Percentiles rank a stretch among this genome's conserved stretches.
These are phyloP conservation scores for Neelides folsomi DNA, from an alignment of 2,888 invertebrate species.

Conservation along the genomic window DNA sequence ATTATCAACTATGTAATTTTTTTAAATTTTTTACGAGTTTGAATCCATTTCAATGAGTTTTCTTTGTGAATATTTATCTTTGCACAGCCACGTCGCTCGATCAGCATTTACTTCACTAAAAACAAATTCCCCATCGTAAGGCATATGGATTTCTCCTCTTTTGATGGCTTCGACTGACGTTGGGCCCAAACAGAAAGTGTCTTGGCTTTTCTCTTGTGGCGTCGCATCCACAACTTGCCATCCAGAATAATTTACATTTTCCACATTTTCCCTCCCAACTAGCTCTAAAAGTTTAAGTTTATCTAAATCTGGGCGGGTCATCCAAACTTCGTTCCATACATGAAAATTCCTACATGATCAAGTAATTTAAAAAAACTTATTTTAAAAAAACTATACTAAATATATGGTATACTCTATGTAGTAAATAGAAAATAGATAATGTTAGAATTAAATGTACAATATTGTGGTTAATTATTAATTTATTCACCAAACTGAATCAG, in stretches of 20 bases:
- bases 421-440: too few species aligned
- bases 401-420: too few species aligned
- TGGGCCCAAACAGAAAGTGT: constrained; percentile 63
- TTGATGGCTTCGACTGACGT: constrained; percentile 63
- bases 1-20: too few species aligned
- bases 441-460: too few species aligned
- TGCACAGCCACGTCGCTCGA: constrained; percentile 52
- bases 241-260: constrained; percentile 56
- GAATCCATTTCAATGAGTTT: constrained; percentile 56
- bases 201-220: constrained; percentile 62
- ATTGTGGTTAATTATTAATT: too few species aligned
- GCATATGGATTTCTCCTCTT: constrained; percentile 58
- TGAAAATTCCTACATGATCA: constrained; percentile 56
- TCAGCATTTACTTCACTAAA: constrained; percentile 73
- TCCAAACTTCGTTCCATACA: constrained; percentile 80
- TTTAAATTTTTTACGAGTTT: constrained; percentile 57
- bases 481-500: too few species aligned
- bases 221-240: constrained; percentile 82
- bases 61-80: constrained; percentile 19
- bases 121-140: constrained; percentile 63
- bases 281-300: not conserved
- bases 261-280: constrained; percentile 2
- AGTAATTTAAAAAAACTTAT: too few species aligned
- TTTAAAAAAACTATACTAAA: too few species aligned
- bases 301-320: constrained; percentile 59